phyloP scores from a whole-genome alignment of 2,888 invertebrate species.

The Cephonodes hylas region DNA sequence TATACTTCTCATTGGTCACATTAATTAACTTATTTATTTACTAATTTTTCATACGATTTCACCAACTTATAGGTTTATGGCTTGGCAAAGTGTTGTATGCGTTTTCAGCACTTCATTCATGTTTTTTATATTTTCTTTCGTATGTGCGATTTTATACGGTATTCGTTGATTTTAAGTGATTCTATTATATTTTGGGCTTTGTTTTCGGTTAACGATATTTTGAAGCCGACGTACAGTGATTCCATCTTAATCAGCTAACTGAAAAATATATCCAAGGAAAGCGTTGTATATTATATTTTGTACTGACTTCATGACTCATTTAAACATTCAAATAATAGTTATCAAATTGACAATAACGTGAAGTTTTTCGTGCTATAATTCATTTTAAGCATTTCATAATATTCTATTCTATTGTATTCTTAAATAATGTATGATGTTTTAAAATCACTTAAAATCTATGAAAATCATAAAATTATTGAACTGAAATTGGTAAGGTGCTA shows the following conservation, averaged over 20 bases:
- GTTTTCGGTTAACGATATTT: no score
- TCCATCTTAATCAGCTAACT: no score
- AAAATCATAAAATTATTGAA: not conserved
- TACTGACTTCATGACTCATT: no score
- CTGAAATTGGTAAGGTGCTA: slow-evolving; percentile 7
- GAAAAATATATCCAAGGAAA: no score
- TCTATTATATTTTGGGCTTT: no score
- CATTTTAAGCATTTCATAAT: not conserved
- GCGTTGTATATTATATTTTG: no score
- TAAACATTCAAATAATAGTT: no score
- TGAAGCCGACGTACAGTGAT: no score
- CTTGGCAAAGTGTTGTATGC: not conserved
- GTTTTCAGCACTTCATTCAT: not conserved
- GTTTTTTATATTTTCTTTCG: not conserved
- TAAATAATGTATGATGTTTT: not conserved
- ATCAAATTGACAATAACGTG: slow-evolving; percentile 1
- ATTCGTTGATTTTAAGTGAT: not conserved
- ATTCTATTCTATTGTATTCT: not conserved
- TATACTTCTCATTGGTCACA: not conserved
- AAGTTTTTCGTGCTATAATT: no score
- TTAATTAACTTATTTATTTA: not conserved
- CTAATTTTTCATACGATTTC: not conserved
- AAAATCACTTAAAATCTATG: not conserved
- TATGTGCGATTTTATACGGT: not conserved
- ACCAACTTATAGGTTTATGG: not conserved